Base-by-base conservation (phyloP, 2,888 invertebrate species). In the Phytoseiulus persimilis region DNA sequence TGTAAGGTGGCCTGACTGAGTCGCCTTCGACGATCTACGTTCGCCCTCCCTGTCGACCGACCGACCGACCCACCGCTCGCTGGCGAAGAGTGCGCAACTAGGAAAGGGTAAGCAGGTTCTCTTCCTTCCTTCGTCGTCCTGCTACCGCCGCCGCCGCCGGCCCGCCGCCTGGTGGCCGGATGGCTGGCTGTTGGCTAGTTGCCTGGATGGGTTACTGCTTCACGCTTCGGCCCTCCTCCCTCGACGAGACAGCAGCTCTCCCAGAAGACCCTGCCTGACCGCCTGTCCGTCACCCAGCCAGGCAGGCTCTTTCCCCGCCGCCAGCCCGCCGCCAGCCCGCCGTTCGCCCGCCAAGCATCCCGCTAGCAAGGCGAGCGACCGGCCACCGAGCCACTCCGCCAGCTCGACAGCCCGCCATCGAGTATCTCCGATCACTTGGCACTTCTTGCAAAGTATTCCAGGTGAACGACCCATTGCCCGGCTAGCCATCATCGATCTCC, bases 41-140 rank as follows among this genome's bases (percentile, higher is more conserved):
- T 65, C 65, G 65, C 65, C 65, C 65, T 65, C 65, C 65, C 65
- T 65, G 65, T 65, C 65, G 65, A 65, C 65, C 65, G 65, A 65
- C 65, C 65, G 65, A 65, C 65, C 65, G 65, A 65, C 65, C 65
- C 65, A 65, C 65, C 65, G 65, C 65, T 65, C 65, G 65, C 65
- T 65, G 11, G 65, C 65, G 65, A 65, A 65, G 65, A 65, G 65
- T 65, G 65, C 65, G 65, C 65, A 65, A 65, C 14, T 65, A 65
- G 65, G 65, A 23, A 65, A 65, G 65, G 65, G 65, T 65, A 65
- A 65, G 9, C 65, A 65, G 65, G 65, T 65, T 65, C 65, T 65
- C 65, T 65, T 65, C 65, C 65, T 65, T 65, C 65, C 23, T 65
- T 28, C 65, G 65, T 28, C 65, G 65, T 65, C 65, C 65, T 65